Conservation (phyloP, 35 echinoderm and acorn worm species). For the Lytechinus pictus region DNA sequence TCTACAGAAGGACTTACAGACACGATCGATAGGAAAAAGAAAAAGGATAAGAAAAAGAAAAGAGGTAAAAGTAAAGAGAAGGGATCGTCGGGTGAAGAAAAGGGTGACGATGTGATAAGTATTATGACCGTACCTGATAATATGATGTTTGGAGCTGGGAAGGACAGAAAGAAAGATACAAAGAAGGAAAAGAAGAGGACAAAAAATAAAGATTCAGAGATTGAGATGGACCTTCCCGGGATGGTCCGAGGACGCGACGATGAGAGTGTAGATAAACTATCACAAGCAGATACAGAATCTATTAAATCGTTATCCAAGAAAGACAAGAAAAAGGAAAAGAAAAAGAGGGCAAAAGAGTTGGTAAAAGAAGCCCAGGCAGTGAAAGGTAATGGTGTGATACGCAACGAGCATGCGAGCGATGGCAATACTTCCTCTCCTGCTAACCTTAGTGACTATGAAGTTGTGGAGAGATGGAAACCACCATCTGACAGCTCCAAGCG, state of each 20-base stretch:
- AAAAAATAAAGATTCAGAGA: constrained; percentile 16
- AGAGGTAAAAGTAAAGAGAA: constrained; percentile 12
- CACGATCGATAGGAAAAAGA: constrained; percentile 7
- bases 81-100: background rate
- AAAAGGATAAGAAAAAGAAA: constrained; percentile 35
- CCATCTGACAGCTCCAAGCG: constrained; percentile 29
- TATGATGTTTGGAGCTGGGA: background rate
- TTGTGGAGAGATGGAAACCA: constrained; percentile 15
- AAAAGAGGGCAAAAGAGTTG: background rate
- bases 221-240: background rate
- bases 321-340: constrained; percentile 26
- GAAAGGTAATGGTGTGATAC: background rate
- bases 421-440: constrained; percentile 18
- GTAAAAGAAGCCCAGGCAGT: background rate
- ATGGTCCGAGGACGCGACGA: background rate
- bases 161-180: constrained; percentile 27
- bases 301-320: constrained; percentile 35
- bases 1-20: background rate
- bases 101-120: background rate
- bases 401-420: constrained; percentile 4
- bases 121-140: constrained; percentile 13
- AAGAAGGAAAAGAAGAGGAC: constrained; percentile 50
- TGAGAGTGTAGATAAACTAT: background rate
- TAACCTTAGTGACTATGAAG: constrained; percentile 34
- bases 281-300: constrained; percentile 23